A percentile compares a stretch with the other conserved stretches of the same genome.
Conservation (phyloP, 2,113 vertebrate species). For the Phylloscopus whistleri region DNA sequence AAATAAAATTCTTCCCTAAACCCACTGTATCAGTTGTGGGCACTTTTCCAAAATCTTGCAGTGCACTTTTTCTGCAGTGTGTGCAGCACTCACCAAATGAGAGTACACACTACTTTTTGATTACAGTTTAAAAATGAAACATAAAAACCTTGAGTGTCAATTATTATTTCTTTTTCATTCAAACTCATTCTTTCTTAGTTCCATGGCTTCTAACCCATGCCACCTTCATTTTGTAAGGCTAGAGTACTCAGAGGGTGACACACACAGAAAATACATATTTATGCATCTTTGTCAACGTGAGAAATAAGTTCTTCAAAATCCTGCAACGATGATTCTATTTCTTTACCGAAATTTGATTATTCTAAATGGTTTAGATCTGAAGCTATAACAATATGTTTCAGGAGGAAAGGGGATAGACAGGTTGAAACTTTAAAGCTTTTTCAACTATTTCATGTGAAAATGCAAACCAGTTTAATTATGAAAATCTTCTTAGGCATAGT, state of each 20-base stretch:
- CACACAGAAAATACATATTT: neutral
- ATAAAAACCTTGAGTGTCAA: neutral
- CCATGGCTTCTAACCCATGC: neutral
- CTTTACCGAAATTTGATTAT: neutral
- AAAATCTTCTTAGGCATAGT: neutral
- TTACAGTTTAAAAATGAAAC: conserved; percentile 5
- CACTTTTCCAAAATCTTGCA: conserved; percentile 35
- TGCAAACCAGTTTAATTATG: neutral
- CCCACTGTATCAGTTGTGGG: neutral
- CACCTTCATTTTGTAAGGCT: neutral
- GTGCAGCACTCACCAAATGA: neutral
- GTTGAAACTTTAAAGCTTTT: neutral
- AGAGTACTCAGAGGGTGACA: neutral
- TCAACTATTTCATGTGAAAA: neutral
- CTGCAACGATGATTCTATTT: neutral
- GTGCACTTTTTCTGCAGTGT: conserved; percentile 27
- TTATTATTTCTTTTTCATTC: neutral
- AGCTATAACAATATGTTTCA: neutral
- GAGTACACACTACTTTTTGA: neutral
- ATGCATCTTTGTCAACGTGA: neutral
- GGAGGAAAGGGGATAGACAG: neutral
- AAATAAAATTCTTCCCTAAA: neutral
- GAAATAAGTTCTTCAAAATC: neutral
- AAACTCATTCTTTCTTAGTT: neutral
- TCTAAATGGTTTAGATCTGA: neutral